Base-by-base conservation (phyloP, 2,113 vertebrate species). In the Syngnathus floridae region DNA sequence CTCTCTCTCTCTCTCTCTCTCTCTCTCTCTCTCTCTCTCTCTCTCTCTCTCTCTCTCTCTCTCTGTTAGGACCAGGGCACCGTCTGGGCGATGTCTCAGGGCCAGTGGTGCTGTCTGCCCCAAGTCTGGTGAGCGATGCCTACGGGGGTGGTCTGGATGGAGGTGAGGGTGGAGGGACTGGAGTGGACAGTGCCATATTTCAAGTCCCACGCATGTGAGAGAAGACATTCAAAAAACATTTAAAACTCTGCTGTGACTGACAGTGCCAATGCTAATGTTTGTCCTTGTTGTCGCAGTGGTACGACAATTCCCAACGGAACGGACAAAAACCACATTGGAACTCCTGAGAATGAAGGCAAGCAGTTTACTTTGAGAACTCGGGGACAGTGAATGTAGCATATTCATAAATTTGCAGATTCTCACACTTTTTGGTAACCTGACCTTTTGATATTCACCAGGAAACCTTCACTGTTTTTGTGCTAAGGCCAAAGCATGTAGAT, bases 131-230 rank as follows among this genome's bases (percentile, higher is more conserved):
- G 65, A 94, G 94, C 82, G 97, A 94, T 19, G 92, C 91, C 41
- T 96, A 94, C 76, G 94, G 80, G 49, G 82, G 54, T 9, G 54
- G 91, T 68, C 88, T 96, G 87, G 94, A 97, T 55, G 92, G 90
- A 0, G 95, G 97, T 72, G 93, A 94, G 74, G 91, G 88, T 81
- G 87, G 87, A 67, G 92, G 89, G 87, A 91, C 88, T 70, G 85
- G 93, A 16, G 91, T 92, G 75, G 97, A 99, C 71, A 93, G 90
- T 72, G 95, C 93, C 79, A 91, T 94, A 57, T 98, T 98, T 86
- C 93, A 96, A 83, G 92, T 95, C 49, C 94, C 96, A 64, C 93
- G 93, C 85, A 94, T 97, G 97, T 99, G 92, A 93, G 94, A 87
- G 55, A 59, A 69, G 26, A 0, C 52, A 9, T 41, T 13, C 54